phyloP scores from a whole-genome alignment of 2,113 vertebrate genomes.

The Thalassoma bifasciatum region DNA sequence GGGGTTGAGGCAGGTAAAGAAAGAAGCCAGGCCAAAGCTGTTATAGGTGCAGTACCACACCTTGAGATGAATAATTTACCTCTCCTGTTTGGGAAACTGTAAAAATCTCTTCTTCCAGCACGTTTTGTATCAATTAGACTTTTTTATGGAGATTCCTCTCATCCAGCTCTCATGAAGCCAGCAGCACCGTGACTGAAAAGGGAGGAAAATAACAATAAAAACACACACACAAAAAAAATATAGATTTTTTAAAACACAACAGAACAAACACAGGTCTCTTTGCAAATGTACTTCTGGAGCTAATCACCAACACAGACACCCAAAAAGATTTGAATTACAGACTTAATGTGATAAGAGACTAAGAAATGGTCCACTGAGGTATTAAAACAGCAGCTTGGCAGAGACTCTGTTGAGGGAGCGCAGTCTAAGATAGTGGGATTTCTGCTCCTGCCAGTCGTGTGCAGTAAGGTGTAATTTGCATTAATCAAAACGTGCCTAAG shows the following conservation, averaged over 20 bases:
- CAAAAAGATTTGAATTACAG: neutral
- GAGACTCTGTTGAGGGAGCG: slow-evolving; percentile 13
- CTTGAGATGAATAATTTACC: too few relatives aligned
- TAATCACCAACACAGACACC: neutral
- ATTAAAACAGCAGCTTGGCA: slow-evolving; percentile 22
- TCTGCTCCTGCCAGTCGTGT: slow-evolving; percentile 41
- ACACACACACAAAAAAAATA: neutral
- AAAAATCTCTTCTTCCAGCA: too few relatives aligned
- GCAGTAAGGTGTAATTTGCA: slow-evolving; percentile 72
- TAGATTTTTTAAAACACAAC: neutral
- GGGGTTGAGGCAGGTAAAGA: neutral
- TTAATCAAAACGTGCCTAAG: slow-evolving; percentile 69
- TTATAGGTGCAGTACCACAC: too few relatives aligned
- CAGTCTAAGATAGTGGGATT: neutral
- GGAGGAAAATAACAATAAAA: neutral
- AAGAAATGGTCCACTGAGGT: neutral
- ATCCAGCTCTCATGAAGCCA: neutral
- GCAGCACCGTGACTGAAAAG: neutral
- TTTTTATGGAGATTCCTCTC: too few relatives aligned
- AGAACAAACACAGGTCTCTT: neutral
- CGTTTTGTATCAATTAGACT: too few relatives aligned
- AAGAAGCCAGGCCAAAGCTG: too few relatives aligned
- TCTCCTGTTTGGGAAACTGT: too few relatives aligned
- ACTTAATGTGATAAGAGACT: slow-evolving; percentile 6
- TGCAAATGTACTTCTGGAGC: neutral